Conservation (phyloP, 2,888 invertebrate genomes). For the Tipula unca region DNA sequence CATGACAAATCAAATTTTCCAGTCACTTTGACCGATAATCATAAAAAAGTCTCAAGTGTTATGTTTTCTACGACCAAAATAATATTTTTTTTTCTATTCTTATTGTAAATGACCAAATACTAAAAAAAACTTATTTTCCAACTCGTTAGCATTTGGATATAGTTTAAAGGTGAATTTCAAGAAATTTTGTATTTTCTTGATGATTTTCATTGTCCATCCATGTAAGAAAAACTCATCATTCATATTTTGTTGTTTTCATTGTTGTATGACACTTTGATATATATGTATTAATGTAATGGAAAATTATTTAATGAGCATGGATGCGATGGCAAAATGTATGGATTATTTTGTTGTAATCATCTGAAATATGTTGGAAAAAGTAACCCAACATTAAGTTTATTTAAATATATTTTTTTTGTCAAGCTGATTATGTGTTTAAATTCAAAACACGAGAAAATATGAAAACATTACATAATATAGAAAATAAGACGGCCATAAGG, state of each 20-base stretch:
- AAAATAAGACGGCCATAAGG: conserved; percentile 14
- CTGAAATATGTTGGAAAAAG: neutral
- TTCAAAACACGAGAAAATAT: conserved; percentile 18
- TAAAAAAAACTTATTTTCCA: neutral
- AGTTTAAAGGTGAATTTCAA: neutral
- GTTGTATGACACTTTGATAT: neutral
- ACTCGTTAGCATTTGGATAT: conserved; percentile 14
- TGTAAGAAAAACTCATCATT: neutral
- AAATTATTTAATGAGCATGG: neutral
- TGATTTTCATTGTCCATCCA: neutral
- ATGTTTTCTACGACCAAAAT: neutral
- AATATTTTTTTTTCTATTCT: neutral
- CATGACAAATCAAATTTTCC: conserved; percentile 20
- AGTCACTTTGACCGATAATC: conserved; percentile 16
- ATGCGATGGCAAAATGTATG: neutral
- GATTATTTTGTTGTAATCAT: neutral
- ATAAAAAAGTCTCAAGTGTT: conserved; percentile 4
- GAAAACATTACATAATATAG: neutral
- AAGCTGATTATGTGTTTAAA: conserved; percentile 21
- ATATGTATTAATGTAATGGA: neutral
- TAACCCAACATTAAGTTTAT: neutral
- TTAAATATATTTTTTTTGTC: conserved; percentile 19
- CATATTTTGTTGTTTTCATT: neutral
- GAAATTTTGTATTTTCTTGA: neutral
- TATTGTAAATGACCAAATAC: neutral